Percentiles rank a stretch among this genome's conserved stretches.
These are phyloP conservation scores for Aspidapion aeneum DNA, from an alignment of 2,888 invertebrate genomes.

Conservation along the genomic window DNA sequence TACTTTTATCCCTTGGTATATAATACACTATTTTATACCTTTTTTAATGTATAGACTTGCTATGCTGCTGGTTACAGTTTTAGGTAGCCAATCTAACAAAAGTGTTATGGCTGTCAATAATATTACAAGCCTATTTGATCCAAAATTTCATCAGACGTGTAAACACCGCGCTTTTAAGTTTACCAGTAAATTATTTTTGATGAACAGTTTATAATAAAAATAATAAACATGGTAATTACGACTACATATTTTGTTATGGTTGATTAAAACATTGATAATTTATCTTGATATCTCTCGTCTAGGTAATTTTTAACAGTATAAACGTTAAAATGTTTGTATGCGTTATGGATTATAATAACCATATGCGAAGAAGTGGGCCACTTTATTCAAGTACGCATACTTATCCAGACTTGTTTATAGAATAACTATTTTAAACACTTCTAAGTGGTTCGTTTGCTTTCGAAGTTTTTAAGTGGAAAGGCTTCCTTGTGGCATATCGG, in stretches of 20 bases:
- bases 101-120: no score
- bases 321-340: conserved; percentile 33
- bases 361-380: conserved; percentile 42
- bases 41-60: no score
- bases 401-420: conserved; percentile 41
- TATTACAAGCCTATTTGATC: conserved; percentile 10
- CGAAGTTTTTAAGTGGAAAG: conserved; percentile 20
- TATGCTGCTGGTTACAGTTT: no score
- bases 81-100: no score
- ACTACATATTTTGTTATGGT: conserved; percentile 30
- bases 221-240: conserved; percentile 28
- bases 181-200: conserved; percentile 16
- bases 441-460: conserved; percentile 23
- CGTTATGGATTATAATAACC: conserved; percentile 41
- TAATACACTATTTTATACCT: no score
- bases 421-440: conserved; percentile 42
- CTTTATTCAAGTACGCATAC: conserved; percentile 41
- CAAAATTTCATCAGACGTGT: conserved; percentile 13
- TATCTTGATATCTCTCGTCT: conserved; percentile 33
- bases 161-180: conserved; percentile 13
- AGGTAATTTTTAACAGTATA: conserved; percentile 35
- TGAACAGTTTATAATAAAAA: conserved; percentile 28
- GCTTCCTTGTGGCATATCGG: conserved; percentile 28
- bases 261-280: conserved; percentile 36
- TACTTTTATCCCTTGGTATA: no score